A percentile compares a stretch with the other conserved stretches of the same genome.
phyloP scores from a whole-genome alignment of 2,113 vertebrate species.

The Bambusicola thoracicus region DNA sequence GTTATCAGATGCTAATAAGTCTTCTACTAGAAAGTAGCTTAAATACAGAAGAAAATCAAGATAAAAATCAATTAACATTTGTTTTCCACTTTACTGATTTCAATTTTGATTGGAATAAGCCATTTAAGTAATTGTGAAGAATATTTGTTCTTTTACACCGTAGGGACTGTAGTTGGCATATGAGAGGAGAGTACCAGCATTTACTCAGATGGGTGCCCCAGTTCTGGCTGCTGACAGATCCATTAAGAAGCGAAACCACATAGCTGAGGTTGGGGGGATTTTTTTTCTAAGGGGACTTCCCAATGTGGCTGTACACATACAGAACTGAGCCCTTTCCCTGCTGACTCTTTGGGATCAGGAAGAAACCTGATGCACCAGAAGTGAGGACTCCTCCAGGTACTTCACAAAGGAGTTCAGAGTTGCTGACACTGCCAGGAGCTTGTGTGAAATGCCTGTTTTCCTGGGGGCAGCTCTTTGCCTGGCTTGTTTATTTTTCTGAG shows the following conservation, averaged over 20 bases:
- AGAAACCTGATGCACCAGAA: neutral
- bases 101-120: conserved; percentile 48
- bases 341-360: neutral
- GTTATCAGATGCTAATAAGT: conserved; percentile 48
- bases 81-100: conserved; percentile 51
- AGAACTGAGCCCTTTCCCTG: neutral
- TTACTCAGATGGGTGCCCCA: neutral
- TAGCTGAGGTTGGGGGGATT: neutral
- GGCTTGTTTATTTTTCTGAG: conserved; percentile 15
- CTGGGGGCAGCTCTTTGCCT: neutral
- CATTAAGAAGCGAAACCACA: conserved; percentile 4
- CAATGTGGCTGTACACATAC: neutral
- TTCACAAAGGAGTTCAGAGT: neutral
- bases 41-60: conserved; percentile 43
- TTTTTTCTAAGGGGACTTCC: conserved; percentile 1
- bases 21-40: conserved; percentile 27
- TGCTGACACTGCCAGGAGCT: neutral
- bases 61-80: conserved; percentile 55
- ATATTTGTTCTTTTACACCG: conserved; percentile 2
- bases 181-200: neutral
- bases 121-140: conserved; percentile 60
- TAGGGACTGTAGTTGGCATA: neutral
- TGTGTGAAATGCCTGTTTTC: neutral
- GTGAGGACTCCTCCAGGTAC: neutral
- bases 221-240: conserved; percentile 17